Base-by-base conservation (phyloP, 2,797 vertebrate genomes). In the Pipistrellus nathusii region DNA sequence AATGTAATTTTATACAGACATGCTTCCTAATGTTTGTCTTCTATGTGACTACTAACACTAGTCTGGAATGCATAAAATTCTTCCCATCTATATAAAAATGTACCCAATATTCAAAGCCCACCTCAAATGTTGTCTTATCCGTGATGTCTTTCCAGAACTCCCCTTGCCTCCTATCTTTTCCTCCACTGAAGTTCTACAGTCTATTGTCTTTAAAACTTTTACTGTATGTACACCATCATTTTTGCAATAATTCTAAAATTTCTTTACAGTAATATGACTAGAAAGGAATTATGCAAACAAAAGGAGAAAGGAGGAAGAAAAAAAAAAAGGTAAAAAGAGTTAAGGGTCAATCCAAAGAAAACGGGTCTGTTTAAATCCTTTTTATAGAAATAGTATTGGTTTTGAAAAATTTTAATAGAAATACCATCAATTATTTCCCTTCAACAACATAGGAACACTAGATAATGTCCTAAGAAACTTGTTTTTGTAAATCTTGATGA, bases 1-100 rank as follows among this genome's bases (percentile, higher is more conserved):
- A 59, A 59, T 85, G 25, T 71, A 32, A 81, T 85, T 95, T 88
- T 81, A 72, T 20, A 25, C 23, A 90, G 46, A 72, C 2, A 90
- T 53, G 14, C 14, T 53, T 1, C 62, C 25, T 76, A 38, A 88
- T 90, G n/a, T 77, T 95, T 85, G n/a, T 76, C 25, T 77, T 73
- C 44, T 68, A 27, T 55, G 35, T 90, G 53, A 72, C 25, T 68
- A 44, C 32, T 72, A 90, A 62, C 59, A 87, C 25, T 62, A 20
- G 3, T 73, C 15, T 80, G 38, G 18, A 83, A 23, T 57, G 4
- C 17, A 76, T 57, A 81, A 48, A 57, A 30, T 48, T 88, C 38
- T 88, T 68, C 18, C 14, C 35, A 81, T 84, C 18, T 17, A 51
- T 30, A 64, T 62, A 1, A 90, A 48, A 57, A 81, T 87, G 35